Conservation (phyloP, 2,888 invertebrate genomes). For the Monoplex corrugatus region DNA sequence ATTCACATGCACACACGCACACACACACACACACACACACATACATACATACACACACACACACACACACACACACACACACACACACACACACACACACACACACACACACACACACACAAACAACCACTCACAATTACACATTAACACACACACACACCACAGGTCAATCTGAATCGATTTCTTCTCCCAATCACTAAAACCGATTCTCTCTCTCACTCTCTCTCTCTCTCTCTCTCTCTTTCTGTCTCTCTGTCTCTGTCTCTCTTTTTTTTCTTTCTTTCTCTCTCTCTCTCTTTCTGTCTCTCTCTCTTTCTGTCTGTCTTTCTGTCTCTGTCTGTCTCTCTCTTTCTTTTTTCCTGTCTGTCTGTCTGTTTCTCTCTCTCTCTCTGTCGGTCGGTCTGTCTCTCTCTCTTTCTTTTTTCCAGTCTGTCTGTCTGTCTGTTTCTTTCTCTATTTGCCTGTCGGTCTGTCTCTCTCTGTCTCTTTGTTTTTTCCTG, state of each 20-base stretch:
- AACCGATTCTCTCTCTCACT: not conserved
- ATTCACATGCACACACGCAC: not conserved
- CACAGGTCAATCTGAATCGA: no score
- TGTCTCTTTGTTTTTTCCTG: no score
- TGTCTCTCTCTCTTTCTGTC: not conserved
- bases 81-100: not conserved
- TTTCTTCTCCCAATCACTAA: not conserved
- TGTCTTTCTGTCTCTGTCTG: not conserved
- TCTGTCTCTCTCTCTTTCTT: not conserved
- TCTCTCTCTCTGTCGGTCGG: not conserved
- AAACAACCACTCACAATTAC: not conserved
- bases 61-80: constrained; percentile 9
- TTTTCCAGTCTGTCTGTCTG: not conserved
- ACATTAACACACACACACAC: not conserved
- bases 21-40: constrained; percentile 20
- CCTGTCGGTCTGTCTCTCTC: no score
- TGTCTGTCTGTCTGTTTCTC: not conserved
- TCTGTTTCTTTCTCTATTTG: no score
- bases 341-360: not conserved
- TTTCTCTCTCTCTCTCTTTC: not conserved
- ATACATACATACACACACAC: not conserved
- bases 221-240: not conserved
- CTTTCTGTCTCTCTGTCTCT: no score
- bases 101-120: constrained; percentile 18
- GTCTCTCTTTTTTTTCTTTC: not conserved